These are phyloP conservation scores for Colletes latitarsis DNA, from an alignment of 1,140 invertebrate species.

Conservation along the genomic window DNA sequence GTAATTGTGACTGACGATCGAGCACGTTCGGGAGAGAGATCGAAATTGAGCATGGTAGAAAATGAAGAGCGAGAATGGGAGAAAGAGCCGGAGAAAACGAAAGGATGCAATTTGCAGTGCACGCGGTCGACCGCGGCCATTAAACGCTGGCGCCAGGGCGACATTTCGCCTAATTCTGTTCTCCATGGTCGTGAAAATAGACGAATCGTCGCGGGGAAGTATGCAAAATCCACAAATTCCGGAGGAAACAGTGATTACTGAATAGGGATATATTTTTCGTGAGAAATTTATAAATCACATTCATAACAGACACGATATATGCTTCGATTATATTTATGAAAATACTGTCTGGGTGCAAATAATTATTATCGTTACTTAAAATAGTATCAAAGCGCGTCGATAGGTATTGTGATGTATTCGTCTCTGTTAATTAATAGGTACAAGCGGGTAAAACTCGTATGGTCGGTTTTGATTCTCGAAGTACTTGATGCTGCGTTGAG, in stretches of 20 bases:
- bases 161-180: slow-evolving; percentile 23
- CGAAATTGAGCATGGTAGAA: slow-evolving; percentile 9
- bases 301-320: too few species aligned
- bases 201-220: background rate
- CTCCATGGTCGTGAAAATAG: slow-evolving; percentile 5
- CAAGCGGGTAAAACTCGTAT: too few species aligned
- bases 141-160: slow-evolving; percentile 14
- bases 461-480: too few species aligned
- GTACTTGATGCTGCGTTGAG: too few species aligned
- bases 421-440: too few species aligned
- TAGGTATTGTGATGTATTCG: too few species aligned
- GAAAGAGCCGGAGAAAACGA: slow-evolving; percentile 16
- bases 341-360: too few species aligned
- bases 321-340: too few species aligned
- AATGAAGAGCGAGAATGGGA: background rate
- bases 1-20: slow-evolving; percentile 47
- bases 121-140: background rate
- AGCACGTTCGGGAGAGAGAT: slow-evolving; percentile 13
- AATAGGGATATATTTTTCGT: background rate
- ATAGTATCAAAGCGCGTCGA: too few species aligned
- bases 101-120: slow-evolving; percentile 44
- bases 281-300: too few species aligned
- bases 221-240: slow-evolving; percentile 2
- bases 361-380: too few species aligned
- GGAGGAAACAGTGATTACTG: background rate